Conservation (phyloP, 2,113 vertebrate genomes). For the Cairina moschata region DNA sequence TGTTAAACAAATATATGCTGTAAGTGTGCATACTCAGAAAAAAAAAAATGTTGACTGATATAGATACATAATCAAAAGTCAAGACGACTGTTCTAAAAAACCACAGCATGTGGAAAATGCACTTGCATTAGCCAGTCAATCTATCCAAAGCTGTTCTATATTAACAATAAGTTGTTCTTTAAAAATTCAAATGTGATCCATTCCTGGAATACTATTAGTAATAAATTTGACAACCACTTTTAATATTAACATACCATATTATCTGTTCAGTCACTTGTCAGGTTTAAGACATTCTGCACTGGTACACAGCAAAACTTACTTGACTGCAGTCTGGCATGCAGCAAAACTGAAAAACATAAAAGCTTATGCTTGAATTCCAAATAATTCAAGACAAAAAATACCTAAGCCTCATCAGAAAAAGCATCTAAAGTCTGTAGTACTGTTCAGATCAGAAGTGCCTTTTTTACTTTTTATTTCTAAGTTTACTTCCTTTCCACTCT, state of each 20-base stretch:
- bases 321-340: not conserved
- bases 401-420: not conserved
- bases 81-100: not conserved
- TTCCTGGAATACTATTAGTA: not conserved
- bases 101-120: not conserved
- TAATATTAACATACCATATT: not conserved
- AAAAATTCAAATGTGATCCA: not conserved
- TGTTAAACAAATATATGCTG: not conserved
- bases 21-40: not conserved
- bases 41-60: not conserved
- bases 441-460: not conserved
- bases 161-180: not conserved
- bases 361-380: not conserved
- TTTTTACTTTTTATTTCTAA: not conserved
- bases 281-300: not conserved
- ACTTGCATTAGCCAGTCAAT: too few relatives aligned
- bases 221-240: not conserved
- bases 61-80: not conserved
- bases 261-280: not conserved
- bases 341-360: not conserved
- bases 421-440: not conserved
- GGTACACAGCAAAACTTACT: not conserved
- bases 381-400: not conserved
- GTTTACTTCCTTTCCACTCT: not conserved
- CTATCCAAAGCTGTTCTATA: not conserved